These are phyloP conservation scores for Notamacropus eugenii DNA, from an alignment of 2,797 vertebrate species.

Conservation along the genomic window DNA sequence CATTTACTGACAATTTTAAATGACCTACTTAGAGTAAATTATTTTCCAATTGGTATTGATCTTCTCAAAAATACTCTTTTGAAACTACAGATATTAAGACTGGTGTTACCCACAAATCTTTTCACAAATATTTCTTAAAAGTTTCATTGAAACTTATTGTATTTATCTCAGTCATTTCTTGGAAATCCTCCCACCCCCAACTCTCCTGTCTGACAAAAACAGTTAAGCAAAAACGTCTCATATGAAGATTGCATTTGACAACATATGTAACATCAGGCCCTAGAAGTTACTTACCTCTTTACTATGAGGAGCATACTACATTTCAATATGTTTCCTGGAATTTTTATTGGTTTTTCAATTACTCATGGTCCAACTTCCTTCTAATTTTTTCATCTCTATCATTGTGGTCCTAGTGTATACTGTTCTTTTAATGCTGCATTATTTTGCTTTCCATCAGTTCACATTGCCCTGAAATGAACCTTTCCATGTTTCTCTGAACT, in stretches of 20 bases:
- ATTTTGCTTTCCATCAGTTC: not conserved
- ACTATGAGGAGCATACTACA: not conserved
- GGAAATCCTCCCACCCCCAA: not conserved
- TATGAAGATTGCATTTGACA: not conserved
- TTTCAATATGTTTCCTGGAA: not conserved
- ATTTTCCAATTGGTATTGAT: conserved; percentile 19
- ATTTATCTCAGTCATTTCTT: not conserved
- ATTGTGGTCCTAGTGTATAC: not conserved
- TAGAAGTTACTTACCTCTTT: not conserved
- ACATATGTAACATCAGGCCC: not conserved
- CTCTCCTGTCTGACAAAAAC: not conserved
- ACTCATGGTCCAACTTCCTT: not conserved
- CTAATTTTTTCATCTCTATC: not conserved
- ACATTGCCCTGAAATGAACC: not conserved
- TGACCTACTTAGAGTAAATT: conserved; percentile 20
- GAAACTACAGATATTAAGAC: not conserved
- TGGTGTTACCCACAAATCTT: conserved; percentile 44
- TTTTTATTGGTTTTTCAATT: not conserved
- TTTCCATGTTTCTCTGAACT: not conserved
- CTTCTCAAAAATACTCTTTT: conserved; percentile 41
- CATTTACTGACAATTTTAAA: conserved; percentile 12
- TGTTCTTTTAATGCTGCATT: not conserved
- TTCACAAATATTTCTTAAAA: conserved; percentile 14
- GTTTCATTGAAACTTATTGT: not conserved
- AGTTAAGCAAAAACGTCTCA: not conserved